These are phyloP conservation scores for Ispidina picta DNA, from an alignment of 2,797 vertebrate genomes.

Conservation along the genomic window DNA sequence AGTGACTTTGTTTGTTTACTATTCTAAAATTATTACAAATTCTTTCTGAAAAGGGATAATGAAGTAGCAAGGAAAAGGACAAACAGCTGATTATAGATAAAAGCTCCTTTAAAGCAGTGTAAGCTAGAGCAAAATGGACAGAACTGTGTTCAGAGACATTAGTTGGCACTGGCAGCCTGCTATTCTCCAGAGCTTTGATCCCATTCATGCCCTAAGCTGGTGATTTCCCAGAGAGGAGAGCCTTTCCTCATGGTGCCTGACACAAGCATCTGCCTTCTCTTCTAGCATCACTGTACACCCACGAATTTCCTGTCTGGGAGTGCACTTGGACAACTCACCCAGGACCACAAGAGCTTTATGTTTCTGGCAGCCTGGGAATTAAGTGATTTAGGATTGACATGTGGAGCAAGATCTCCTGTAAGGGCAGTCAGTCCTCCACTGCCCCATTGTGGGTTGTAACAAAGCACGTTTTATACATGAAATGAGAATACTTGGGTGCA, in stretches of 20 bases:
- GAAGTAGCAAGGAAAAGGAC: constrained; percentile 60
- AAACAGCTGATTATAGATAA: constrained; percentile 67
- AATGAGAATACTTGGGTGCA: background rate
- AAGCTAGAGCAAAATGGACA: constrained; percentile 23
- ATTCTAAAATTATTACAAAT: constrained; percentile 49
- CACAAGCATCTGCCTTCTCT: constrained; percentile 58
- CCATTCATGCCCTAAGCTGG: background rate
- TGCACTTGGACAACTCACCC: constrained; percentile 57
- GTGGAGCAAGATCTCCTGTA: constrained; percentile 30
- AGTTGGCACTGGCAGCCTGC: constrained; percentile 27
- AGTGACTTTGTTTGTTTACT: constrained; percentile 56
- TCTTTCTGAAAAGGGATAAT: constrained; percentile 53
- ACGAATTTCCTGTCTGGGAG: constrained; percentile 66
- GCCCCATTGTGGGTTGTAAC: background rate
- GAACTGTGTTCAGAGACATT: constrained; percentile 33
- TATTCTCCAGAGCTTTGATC: constrained; percentile 27
- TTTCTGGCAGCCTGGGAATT: constrained; percentile 69
- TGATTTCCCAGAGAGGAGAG: background rate
- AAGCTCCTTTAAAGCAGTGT: constrained; percentile 28
- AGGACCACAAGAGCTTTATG: constrained; percentile 50
- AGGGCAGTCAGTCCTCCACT: background rate
- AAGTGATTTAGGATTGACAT: constrained; percentile 52
- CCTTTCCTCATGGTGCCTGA: background rate
- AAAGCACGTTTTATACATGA: background rate
- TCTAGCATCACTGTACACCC: constrained; percentile 58